These are phyloP conservation scores for Nymphalis polychloros DNA, from an alignment of 2,888 invertebrate species.

Conservation along the genomic window DNA sequence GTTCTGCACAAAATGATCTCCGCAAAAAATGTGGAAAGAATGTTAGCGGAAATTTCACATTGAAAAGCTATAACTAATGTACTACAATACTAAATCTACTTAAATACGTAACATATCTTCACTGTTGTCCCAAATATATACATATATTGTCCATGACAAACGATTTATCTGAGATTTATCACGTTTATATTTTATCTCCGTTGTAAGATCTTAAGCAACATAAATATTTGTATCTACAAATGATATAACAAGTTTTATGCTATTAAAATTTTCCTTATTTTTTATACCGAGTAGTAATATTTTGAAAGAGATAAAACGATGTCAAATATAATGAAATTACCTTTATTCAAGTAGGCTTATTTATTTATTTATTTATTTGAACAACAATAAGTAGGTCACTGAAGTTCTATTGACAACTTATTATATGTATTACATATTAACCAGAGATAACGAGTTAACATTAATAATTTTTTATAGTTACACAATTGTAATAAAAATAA, in stretches of 20 bases:
- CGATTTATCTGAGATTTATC: conserved; percentile 6
- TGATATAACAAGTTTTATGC: background rate
- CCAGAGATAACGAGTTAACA: no score
- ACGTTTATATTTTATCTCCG: conserved; percentile 5
- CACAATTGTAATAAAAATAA: no score
- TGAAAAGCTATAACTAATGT: no score
- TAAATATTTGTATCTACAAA: conserved; percentile 1
- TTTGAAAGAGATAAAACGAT: background rate
- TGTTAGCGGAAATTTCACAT: no score
- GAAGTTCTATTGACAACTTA: no score
- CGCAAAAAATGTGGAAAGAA: no score
- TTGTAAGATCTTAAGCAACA: conserved; percentile 9
- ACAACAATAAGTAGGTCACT: no score
- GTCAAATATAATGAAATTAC: background rate
- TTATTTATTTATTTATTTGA: no score
- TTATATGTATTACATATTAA: no score
- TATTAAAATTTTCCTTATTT: conserved; percentile 6
- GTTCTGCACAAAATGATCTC: no score
- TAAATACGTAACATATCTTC: background rate
- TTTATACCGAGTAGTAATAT: background rate
- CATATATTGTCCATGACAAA: background rate
- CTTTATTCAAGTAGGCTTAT: no score
- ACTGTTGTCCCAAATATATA: background rate
- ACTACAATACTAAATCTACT: background rate
- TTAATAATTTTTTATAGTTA: no score